Conservation (phyloP, 2,888 invertebrate species). For the Hetaerina titia region DNA sequence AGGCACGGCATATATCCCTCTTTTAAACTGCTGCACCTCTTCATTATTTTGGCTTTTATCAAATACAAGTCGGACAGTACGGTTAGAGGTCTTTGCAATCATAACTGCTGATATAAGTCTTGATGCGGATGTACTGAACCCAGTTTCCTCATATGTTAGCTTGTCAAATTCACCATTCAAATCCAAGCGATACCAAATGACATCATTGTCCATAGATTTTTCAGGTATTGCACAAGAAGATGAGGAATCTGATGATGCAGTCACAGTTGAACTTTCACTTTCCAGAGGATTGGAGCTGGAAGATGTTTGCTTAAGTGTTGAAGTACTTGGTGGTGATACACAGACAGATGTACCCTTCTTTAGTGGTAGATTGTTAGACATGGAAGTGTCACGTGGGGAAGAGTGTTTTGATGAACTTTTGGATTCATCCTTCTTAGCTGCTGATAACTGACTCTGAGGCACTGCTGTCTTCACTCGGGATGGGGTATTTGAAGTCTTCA, state of each 20-base stretch:
- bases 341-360: background rate
- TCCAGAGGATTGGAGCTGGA: background rate
- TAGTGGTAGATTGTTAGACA: background rate
- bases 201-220: background rate
- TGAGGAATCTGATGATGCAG: background rate
- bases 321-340: background rate
- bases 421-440: background rate
- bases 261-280: background rate
- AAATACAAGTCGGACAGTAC: slow-evolving; percentile 43
- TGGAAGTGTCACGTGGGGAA: background rate
- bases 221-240: background rate
- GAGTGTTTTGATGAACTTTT: background rate
- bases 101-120: slow-evolving; percentile 33
- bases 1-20: slow-evolving; percentile 54
- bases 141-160: background rate
- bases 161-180: slow-evolving; percentile 47
- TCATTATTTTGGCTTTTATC: slow-evolving; percentile 6
- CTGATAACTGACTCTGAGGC: background rate
- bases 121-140: slow-evolving; percentile 1
- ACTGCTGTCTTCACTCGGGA: background rate
- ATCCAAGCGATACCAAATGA: slow-evolving; percentile 44
- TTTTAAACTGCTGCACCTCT: slow-evolving; percentile 19
- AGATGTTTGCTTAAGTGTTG: background rate
- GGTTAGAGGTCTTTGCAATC: slow-evolving; percentile 44
- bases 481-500: background rate